These are phyloP conservation scores for Elymnias hypermnestra DNA, from an alignment of 1,140 invertebrate genomes.

Conservation along the genomic window DNA sequence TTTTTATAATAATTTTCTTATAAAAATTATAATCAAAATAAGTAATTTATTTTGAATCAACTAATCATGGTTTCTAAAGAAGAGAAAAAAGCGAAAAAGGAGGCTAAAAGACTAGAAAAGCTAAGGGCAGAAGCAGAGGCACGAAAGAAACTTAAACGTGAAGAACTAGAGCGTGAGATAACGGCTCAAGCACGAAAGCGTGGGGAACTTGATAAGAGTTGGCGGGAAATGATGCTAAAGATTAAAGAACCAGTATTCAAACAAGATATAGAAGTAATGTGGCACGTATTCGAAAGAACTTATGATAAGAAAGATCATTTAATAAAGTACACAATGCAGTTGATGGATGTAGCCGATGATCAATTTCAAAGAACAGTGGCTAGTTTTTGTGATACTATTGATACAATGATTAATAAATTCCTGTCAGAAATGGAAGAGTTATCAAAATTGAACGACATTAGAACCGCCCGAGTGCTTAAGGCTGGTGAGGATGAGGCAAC, in stretches of 20 bases:
- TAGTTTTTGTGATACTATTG: slow-evolving; percentile 59
- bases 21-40: no score
- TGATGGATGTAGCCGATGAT: slow-evolving; percentile 55
- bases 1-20: no score
- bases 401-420: slow-evolving; percentile 64
- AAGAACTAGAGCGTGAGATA: slow-evolving; percentile 52
- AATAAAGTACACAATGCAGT: slow-evolving; percentile 42
- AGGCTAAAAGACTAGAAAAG: slow-evolving; percentile 52
- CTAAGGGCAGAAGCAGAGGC: slow-evolving; percentile 39
- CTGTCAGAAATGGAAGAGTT: slow-evolving; percentile 48
- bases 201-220: slow-evolving; percentile 46
- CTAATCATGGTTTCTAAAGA: slow-evolving; percentile 51
- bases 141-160: slow-evolving; percentile 40
- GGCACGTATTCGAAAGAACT: slow-evolving; percentile 57
- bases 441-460: slow-evolving; percentile 42
- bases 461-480: slow-evolving; percentile 45
- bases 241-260: slow-evolving; percentile 62
- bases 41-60: slow-evolving; percentile 15
- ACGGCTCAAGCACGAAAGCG: slow-evolving; percentile 38
- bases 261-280: slow-evolving; percentile 61
- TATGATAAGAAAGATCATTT: slow-evolving; percentile 61
- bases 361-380: slow-evolving; percentile 62
- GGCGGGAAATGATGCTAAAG: slow-evolving; percentile 56
- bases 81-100: slow-evolving; percentile 55
- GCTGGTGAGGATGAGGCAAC: slow-evolving; percentile 38